Percentiles rank a stretch among this genome's conserved stretches.
Conservation (phyloP, 1,140 invertebrate species). For the Prorops nasuta region DNA sequence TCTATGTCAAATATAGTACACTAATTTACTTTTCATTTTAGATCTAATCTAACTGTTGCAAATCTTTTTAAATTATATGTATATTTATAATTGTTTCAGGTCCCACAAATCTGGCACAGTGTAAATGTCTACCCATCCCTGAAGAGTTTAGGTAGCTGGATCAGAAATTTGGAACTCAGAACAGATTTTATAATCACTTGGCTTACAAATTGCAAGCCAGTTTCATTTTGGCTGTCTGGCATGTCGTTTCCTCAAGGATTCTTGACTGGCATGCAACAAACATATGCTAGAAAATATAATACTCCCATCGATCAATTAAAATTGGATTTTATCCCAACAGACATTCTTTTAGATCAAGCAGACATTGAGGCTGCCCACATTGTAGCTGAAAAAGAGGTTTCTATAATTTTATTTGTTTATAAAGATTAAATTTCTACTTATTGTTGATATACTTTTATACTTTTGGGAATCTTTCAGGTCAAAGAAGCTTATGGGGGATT, state of each 20-base stretch:
- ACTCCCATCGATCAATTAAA: constrained; percentile 83
- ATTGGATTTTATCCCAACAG: constrained; percentile 70
- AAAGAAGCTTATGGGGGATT: constrained; percentile 59
- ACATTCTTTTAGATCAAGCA: constrained; percentile 65
- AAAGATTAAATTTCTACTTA: not conserved
- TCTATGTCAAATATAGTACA: too few relatives aligned
- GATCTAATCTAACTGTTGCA: not conserved
- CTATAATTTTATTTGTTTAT: not conserved
- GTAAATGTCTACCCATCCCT: constrained; percentile 78
- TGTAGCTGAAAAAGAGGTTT: constrained; percentile 44
- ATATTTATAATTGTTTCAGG: constrained; percentile 44
- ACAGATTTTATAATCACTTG: constrained; percentile 79
- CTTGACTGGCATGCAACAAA: constrained; percentile 82
- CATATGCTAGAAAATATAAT: constrained; percentile 77
- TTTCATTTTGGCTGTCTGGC: constrained; percentile 86
- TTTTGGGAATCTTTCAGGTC: constrained; percentile 22
- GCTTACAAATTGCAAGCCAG: constrained; percentile 68
- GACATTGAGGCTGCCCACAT: constrained; percentile 61
- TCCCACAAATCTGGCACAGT: constrained; percentile 78
- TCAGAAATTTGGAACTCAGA: constrained; percentile 73
- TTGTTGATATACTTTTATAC: not conserved
- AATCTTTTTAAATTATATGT: not conserved
- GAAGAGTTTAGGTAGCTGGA: constrained; percentile 81
- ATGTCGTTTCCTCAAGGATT: constrained; percentile 92
- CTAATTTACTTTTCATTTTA: not conserved